Evolutionary conservation across 2,113 vertebrate genomes (phyloP).

Genomic region (Neofelis nebulosa): DNA sequence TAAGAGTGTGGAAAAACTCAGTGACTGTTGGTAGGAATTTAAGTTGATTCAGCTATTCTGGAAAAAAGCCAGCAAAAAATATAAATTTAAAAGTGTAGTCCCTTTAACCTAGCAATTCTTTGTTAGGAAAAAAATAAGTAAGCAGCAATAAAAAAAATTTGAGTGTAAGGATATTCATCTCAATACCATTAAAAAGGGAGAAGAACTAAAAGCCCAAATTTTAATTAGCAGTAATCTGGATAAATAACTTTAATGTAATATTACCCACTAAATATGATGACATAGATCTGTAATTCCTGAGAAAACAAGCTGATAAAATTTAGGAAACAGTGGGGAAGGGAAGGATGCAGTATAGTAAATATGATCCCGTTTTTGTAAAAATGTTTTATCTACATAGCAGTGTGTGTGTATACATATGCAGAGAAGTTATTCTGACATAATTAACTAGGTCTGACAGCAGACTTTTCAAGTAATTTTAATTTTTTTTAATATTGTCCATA

Average conservation of each 20-base stretch:
- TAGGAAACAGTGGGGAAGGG: not conserved
- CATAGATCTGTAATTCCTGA: not conserved
- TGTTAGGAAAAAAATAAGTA: constrained; percentile 29
- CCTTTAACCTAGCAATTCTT: not conserved
- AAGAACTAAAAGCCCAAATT: not conserved
- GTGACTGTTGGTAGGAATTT: not conserved
- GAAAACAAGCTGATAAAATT: not conserved
- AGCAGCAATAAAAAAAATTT: not conserved
- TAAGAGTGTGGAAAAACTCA: not conserved
- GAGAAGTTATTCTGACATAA: not conserved
- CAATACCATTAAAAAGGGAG: not conserved
- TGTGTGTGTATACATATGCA: not conserved
- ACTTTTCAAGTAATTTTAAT: constrained; percentile 8
- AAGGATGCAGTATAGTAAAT: not conserved
- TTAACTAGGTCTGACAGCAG: not conserved
- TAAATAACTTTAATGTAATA: not conserved
- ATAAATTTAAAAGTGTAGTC: not conserved
- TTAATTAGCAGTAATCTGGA: not conserved
- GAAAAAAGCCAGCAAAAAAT: constrained; percentile 17
- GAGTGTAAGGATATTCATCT: not conserved
- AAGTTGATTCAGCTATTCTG: not conserved
- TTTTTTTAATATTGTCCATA: not conserved
- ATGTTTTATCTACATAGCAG: not conserved
- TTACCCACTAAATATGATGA: not conserved
- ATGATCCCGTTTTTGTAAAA: not conserved